Conservation (phyloP, 2,888 invertebrate genomes). For the Achlya flavicornis region DNA sequence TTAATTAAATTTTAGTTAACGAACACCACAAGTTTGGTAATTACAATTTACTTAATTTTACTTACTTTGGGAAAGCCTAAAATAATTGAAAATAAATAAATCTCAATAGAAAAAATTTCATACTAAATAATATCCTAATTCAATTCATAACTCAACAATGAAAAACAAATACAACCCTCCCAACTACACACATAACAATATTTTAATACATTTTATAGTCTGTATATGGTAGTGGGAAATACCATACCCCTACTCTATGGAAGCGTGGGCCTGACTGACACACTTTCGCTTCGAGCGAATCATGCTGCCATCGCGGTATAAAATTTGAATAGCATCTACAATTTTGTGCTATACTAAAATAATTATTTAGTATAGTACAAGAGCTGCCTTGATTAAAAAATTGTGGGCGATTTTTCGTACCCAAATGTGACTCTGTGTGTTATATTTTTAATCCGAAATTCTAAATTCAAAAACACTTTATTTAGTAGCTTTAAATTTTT, state of each 20-base stretch:
- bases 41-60: too few relatives aligned
- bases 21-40: too few relatives aligned
- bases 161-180: slow-evolving; percentile 13
- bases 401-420: slow-evolving; percentile 1
- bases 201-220: slow-evolving; percentile 30
- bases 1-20: too few relatives aligned
- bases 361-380: background rate
- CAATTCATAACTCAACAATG: slow-evolving; percentile 1
- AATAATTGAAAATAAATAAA: too few relatives aligned
- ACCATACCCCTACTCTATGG: slow-evolving; percentile 50
- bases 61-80: too few relatives aligned
- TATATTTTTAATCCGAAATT: background rate
- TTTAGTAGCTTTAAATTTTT: too few relatives aligned
- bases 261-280: slow-evolving; percentile 61
- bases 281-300: slow-evolving; percentile 63
- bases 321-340: slow-evolving; percentile 38
- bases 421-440: background rate
- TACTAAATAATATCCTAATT: background rate
- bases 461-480: background rate
- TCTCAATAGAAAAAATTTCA: background rate
- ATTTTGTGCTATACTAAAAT: background rate
- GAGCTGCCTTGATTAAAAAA: slow-evolving; percentile 3
- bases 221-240: slow-evolving; percentile 46
- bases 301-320: slow-evolving; percentile 38
- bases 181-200: slow-evolving; percentile 24